Evolutionary conservation across 2,797 vertebrate species (phyloP).

Genomic region (Melanotaenia nigrans): DNA sequence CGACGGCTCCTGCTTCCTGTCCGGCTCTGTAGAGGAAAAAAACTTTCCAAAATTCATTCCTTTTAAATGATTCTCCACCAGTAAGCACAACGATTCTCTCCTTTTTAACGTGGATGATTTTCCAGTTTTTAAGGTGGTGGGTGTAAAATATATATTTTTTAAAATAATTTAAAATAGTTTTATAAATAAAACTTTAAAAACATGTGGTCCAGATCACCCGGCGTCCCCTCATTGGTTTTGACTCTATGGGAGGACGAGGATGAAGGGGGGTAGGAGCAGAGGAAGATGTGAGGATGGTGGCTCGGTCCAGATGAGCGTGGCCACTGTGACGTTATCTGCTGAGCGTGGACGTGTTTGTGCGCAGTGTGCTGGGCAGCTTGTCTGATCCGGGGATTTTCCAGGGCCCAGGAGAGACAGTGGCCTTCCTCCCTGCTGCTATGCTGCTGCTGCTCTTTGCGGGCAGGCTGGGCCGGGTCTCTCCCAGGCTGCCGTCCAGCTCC

Average conservation of each 20-base stretch:
- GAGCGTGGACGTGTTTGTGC: slow-evolving; percentile 90
- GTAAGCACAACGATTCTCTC: slow-evolving; percentile 77
- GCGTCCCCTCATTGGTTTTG: slow-evolving; percentile 61
- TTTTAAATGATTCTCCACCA: slow-evolving; percentile 38
- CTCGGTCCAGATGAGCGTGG: slow-evolving; percentile 26
- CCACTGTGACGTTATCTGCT: slow-evolving; percentile 87
- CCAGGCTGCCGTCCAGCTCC: slow-evolving; percentile 80
- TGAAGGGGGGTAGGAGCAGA: slow-evolving; percentile 28
- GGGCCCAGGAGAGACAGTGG: slow-evolving; percentile 92
- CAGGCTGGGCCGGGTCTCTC: slow-evolving; percentile 82
- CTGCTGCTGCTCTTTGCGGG: slow-evolving; percentile 70
- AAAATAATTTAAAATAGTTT: slow-evolving; percentile 95
- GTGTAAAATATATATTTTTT: slow-evolving; percentile 83
- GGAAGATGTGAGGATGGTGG: slow-evolving; percentile 25
- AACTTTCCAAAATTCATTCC: slow-evolving; percentile 57
- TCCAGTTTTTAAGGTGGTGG: slow-evolving; percentile 90
- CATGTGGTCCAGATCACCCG: slow-evolving; percentile 77
- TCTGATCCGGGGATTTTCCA: slow-evolving; percentile 98
- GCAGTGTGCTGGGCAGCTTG: slow-evolving; percentile 91
- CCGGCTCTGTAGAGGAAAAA: slow-evolving; percentile 37
- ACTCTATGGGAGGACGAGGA: slow-evolving; percentile 67
- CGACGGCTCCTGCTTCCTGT: slow-evolving; percentile 70
- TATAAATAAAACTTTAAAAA: slow-evolving; percentile 88
- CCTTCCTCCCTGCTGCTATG: slow-evolving; percentile 85
- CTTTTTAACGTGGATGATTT: slow-evolving; percentile 80